Evolutionary conservation across 2,888 invertebrate genomes (phyloP), one percentile per base, ranked within the genome.

Genomic region (Platypus cylindrus): DNA sequence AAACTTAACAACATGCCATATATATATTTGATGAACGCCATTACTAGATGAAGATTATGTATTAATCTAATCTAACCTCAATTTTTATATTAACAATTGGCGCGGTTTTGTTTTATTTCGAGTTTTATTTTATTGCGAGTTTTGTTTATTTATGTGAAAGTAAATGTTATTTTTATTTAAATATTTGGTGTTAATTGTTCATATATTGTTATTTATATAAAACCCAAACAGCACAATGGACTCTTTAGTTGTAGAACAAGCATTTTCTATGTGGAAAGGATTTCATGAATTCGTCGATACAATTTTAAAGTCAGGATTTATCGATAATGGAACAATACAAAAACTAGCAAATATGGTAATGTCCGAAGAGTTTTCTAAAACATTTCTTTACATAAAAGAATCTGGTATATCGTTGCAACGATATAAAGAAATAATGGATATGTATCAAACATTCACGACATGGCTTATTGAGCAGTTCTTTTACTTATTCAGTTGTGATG

Each of bases 391-490:
- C 29, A 56, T 63, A 27, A 56, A 62, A 24, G 65, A 70, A 30
- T 55, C 60, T 2, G 61, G 59, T 38, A 59, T 63, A 45, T 62
- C 66, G 16, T 66, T 65, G 41, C 54, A 58, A 25, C 62, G 66
- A 45, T 69, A 70, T 47, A 56, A 60, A 48, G 58, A 38, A 15
- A 49, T 59, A 18, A 49, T 53, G 30, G 45, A 52, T 32, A 56
- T 57, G 39, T 60, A 62, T 45, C 50, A 54, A 54, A 62, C 71
- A 2, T 78, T 77, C 45, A 73, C 73, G 34, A 69, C 68, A 11
- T 79, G 78, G 78, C 55, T 78, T 2, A 60, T 78, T 34, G 78
- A 77, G n/a, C 64, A 71, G 50, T 62, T 78, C 47, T 76, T 76
- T 53, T 73, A 74, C 59, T 60, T 78, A 22, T 64, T 74, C 53